A percentile compares a stretch with the other conserved stretches of the same genome.
phyloP scores from a whole-genome alignment of 2,888 invertebrate species.

The Orchesellides sinensis region DNA sequence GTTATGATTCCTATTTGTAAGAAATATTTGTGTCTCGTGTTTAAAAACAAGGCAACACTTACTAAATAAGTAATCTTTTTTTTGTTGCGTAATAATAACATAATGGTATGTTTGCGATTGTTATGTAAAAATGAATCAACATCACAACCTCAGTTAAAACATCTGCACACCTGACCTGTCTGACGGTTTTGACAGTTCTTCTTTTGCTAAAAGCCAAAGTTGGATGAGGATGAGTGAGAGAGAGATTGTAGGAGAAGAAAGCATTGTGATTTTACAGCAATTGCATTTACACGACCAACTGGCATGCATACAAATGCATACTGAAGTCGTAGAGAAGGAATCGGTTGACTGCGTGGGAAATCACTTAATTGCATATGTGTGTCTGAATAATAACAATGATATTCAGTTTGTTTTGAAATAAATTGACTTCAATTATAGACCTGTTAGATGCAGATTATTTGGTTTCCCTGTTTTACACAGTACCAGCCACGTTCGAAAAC shows the following conservation, averaged over 20 bases:
- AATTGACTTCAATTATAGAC: constrained; percentile 43
- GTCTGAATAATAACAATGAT: constrained; percentile 55
- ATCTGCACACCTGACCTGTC: constrained; percentile 16
- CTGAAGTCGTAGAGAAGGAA: constrained; percentile 26
- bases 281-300: too few species aligned
- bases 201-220: neutral
- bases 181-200: constrained; percentile 24
- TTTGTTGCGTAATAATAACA: neutral
- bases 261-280: too few species aligned
- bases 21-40: too few species aligned
- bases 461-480: constrained; percentile 9
- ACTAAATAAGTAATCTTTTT: constrained; percentile 19
- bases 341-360: constrained; percentile 65
- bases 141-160: neutral
- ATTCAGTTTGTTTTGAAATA: constrained; percentile 37
- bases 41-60: neutral
- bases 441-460: constrained; percentile 30
- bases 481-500: neutral
- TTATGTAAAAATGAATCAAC: neutral
- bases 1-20: neutral
- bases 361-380: constrained; percentile 63
- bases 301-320: neutral
- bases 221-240: too few species aligned
- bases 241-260: too few species aligned
- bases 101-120: constrained; percentile 8